Percentiles rank a stretch among this genome's conserved stretches.
Evolutionary conservation across 37 sponge, comb jelly and placozoan genomes (phyloP).

Genomic region (Bolinopsis microptera): DNA sequence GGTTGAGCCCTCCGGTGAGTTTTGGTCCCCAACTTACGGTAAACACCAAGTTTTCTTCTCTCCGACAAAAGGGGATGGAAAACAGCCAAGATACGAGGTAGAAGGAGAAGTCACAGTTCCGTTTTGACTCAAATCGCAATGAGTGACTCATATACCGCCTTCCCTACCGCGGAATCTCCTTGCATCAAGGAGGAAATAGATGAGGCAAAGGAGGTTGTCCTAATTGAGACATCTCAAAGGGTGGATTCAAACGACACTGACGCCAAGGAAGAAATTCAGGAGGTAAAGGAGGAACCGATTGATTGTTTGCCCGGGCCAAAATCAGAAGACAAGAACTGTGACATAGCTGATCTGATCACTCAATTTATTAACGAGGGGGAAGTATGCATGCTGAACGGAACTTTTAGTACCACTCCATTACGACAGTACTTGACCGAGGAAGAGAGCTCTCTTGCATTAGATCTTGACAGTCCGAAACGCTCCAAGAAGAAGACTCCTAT

Average conservation of each 20-base stretch:
- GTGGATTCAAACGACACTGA: background rate
- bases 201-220: background rate
- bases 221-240: background rate
- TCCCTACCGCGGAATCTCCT: background rate
- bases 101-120: background rate
- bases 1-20: background rate
- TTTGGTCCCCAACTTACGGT: background rate
- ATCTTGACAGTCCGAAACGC: conserved; percentile 34
- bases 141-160: background rate
- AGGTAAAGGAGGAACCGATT: background rate
- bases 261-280: background rate
- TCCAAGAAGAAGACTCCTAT: background rate
- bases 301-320: background rate
- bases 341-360: conserved; percentile 32
- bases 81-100: background rate
- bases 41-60: conserved; percentile 8
- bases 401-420: background rate
- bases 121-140: background rate
- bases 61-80: background rate
- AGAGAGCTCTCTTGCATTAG: conserved; percentile 11
- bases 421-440: conserved; percentile 29
- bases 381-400: conserved; percentile 24
- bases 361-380: conserved; percentile 60
- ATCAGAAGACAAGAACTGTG: background rate
- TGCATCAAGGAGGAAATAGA: background rate